Conservation (phyloP, 2,113 vertebrate genomes). For the Paramormyrops kingsleyae region DNA sequence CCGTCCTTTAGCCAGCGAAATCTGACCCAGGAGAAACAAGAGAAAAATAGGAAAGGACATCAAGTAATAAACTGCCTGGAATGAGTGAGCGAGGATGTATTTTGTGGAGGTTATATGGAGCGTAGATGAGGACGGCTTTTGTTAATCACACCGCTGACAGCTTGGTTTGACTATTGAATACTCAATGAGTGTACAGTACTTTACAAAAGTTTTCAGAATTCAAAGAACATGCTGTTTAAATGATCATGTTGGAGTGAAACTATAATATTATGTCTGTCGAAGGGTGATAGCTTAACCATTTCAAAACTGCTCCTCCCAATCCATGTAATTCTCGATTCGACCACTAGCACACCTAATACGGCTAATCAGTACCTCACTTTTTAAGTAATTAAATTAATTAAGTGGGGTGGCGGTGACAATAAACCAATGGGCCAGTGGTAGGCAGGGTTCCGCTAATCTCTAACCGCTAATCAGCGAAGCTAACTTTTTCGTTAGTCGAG, state of each 20-base stretch:
- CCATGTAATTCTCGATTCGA: background rate
- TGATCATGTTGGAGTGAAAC: background rate
- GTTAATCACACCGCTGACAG: background rate
- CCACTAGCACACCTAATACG: background rate
- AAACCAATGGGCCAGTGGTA: background rate
- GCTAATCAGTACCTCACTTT: background rate
- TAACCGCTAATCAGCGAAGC: background rate
- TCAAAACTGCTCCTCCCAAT: background rate
- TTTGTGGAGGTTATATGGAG: background rate
- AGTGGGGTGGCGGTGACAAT: background rate
- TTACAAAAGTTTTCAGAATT: background rate
- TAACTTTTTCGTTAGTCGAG: background rate
- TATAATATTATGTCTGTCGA: background rate
- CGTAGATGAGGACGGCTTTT: background rate
- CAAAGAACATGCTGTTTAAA: background rate
- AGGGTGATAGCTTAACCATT: background rate
- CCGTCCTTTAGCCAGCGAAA: slow-evolving; percentile 76
- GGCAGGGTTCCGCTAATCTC: background rate
- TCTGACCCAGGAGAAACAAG: slow-evolving; percentile 42
- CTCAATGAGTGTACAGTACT: background rate
- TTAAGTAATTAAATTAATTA: background rate
- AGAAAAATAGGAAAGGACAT: background rate
- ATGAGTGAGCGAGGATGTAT: background rate
- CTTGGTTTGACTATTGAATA: background rate
- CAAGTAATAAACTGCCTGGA: background rate